Base-by-base conservation (phyloP, 2,113 vertebrate genomes). In the Prunella himalayana region DNA sequence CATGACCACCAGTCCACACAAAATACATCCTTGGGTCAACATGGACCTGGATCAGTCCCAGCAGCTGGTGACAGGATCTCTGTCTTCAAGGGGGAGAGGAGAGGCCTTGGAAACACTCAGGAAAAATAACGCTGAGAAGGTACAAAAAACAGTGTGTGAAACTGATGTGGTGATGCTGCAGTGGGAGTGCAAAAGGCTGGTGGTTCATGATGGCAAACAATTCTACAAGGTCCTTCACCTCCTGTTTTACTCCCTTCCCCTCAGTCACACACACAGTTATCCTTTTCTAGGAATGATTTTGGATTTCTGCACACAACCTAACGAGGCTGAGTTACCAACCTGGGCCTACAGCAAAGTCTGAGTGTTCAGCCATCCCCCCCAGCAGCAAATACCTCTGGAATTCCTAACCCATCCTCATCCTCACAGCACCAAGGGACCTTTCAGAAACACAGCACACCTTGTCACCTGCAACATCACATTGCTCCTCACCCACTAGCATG, bases 91-190 rank as follows among this genome's bases (percentile, higher is more conserved):
- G 23, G 31, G 22, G 20, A 53, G 25, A 45, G 6, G 21, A 57
- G 28, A 61, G 27, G 15, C 28, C 57, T 31, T 1, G 6, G 30
- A 54, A 83, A 19, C 27, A 23, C 7, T 69, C 2, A 19, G 30
- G 8, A 31, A 57, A 65, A 73, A 28, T 18, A 86, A 47, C 5
- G 0, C 14, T 1, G 44, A 64, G 68, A 53, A 77, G 44, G 47
- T 5, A 27, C 39, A 28, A 59, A 23, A 50, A 41, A 1, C 1
- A 0, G 16, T 2, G 1, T 11, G 15, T 33, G 53, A 57, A 72
- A 35, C 20, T 22, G 44, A 65, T 9, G 54, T n/a, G 85, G 44
- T 35, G 53, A 15, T n/a, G 21, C 6, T 22, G 33, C 35, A 51
- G 45, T 0, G 21, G 47, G 24, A 76, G 28, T 0, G 27, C 65